Evolutionary conservation across 2,113 vertebrate species (phyloP).

Genomic region (Pan troglodytes): NHGRI_mPanTro3-v2.1_pri NC_072403.2:94574501-94575000

Average conservation of each 20-base stretch:
- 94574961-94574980: not conserved
- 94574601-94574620: not conserved
- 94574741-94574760: conserved; percentile 54
- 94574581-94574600: not conserved
- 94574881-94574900: not conserved
- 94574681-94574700: conserved; percentile 36
- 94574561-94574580: not conserved
- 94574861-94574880: not conserved
- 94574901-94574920: not conserved
- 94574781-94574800: conserved; percentile 30
- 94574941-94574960: not conserved
- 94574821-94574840: conserved; percentile 13
- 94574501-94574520: not conserved
- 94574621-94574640: not conserved
- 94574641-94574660: not conserved
- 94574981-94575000: not conserved
- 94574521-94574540: not conserved
- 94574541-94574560: not conserved
- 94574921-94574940: not conserved
- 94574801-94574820: not conserved
- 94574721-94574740: conserved; percentile 36
- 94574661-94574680: not conserved
- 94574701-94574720: not conserved
- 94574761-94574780: not conserved
- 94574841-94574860: not conserved